Conservation (phyloP, 2,113 vertebrate species). For the Callipepla squamata region DNA sequence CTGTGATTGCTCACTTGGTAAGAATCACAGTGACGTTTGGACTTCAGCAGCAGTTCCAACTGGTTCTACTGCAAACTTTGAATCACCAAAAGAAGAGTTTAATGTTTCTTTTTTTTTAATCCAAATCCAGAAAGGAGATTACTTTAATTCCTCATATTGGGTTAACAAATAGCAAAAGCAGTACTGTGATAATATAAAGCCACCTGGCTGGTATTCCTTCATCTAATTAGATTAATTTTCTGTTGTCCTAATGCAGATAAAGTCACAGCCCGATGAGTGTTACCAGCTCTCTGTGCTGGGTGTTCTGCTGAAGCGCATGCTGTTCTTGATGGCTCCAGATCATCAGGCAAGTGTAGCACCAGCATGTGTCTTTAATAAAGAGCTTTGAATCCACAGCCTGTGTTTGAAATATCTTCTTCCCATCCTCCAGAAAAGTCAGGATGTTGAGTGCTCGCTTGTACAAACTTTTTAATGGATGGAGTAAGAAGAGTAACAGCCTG, state of each 20-base stretch:
- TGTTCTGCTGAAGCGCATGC: constrained; percentile 85
- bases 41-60: background rate
- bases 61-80: background rate
- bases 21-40: constrained; percentile 43
- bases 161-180: background rate
- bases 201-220: background rate
- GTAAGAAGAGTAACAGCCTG: background rate
- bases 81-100: background rate
- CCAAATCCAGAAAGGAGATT: background rate
- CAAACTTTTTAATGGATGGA: background rate
- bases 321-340: constrained; percentile 89
- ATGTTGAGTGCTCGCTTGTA: background rate
- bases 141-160: background rate
- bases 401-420: background rate
- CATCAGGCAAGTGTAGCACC: constrained; percentile 85
- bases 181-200: background rate
- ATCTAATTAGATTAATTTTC: background rate
- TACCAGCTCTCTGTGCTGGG: constrained; percentile 81
- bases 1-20: constrained; percentile 87
- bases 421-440: background rate
- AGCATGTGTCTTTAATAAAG: background rate
- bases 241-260: constrained; percentile 69
- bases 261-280: constrained; percentile 78
- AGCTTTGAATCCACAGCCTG: background rate
- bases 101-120: background rate